phyloP scores from a whole-genome alignment of 2,797 vertebrate genomes.

The Gobio occitaniae region DNA sequence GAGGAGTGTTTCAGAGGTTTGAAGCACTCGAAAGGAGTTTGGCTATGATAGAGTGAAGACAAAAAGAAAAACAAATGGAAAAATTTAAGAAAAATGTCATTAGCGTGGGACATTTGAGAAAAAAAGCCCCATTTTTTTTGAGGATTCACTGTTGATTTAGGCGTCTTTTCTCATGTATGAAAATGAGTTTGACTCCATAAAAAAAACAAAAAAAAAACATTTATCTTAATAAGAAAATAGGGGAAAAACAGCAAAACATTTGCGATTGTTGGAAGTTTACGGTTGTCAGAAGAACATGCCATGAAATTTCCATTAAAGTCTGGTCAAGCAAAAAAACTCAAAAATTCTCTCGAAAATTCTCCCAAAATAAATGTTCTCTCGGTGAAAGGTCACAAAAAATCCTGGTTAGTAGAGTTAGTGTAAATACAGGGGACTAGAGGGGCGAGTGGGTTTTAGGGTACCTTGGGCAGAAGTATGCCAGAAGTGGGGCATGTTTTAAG shows the following conservation, averaged over 20 bases:
- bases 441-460: conserved; percentile 66
- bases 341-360: conserved; percentile 59
- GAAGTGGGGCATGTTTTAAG: conserved; percentile 57
- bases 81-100: conserved; percentile 70
- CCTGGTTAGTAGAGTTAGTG: conserved; percentile 66
- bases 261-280: conserved; percentile 74
- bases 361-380: conserved; percentile 49
- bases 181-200: conserved; percentile 75
- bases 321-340: conserved; percentile 51
- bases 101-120: conserved; percentile 59
- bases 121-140: conserved; percentile 70
- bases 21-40: conserved; percentile 94
- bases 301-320: conserved; percentile 81
- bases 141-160: conserved; percentile 76
- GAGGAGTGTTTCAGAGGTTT: conserved; percentile 90
- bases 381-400: conserved; percentile 55
- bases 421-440: conserved; percentile 58
- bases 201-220: conserved; percentile 62
- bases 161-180: conserved; percentile 41
- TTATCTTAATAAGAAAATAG: conserved; percentile 63
- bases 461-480: conserved; percentile 64
- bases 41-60: conserved; percentile 81
- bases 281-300: conserved; percentile 73
- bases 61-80: conserved; percentile 78
- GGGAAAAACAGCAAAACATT: conserved; percentile 72